Base-by-base conservation (phyloP, 92 coral and sea anemone genomes). In the Siderastrea radians region DNA sequence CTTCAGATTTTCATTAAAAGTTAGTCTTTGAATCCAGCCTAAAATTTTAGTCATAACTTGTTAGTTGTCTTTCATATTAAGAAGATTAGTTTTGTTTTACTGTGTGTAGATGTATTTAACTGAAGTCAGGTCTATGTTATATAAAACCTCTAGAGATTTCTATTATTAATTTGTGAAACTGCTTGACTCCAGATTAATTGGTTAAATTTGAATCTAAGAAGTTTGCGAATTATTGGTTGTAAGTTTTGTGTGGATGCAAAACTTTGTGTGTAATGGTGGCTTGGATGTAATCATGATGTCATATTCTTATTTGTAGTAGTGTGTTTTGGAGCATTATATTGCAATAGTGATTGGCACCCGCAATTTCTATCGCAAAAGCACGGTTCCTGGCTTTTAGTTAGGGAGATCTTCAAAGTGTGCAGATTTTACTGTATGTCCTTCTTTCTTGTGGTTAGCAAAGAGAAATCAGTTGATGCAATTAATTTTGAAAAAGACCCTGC, bases 111-210 rank as follows among this genome's bases (percentile, higher is more conserved):
- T 50, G 3, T 74, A 13, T 52, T 3, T 3, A 67, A 71, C 2
- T 44, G 19, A 71, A 49, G 12, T 71, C n/a, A 54, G 26, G 38
- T 26, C 38, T 26, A 26, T 51, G 7, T 55, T 15, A 71, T 57
- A 48, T 38, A 44, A 52, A 70, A 44, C 14, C 44, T 55, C 48
- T 10, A 1, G 5, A 71, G 57, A 47, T 57, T 70, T 82, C 49
- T 10, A 82, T 70, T 70, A 69, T 82, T 82, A 19, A 82, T 82
- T 58, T 82, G 52, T 17, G 50, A 51, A n/a, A 46, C 78, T 82
- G 57, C 17, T 57, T 45, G 77, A 72, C 64, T 55, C 17, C 51
- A 67, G 44, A 15, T 48, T 53, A 69, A 68, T 67, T 80, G n/a
- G 44, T 14, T 4, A 14, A 2, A 19, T 47, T 82, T 71, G 52